phyloP scores from a whole-genome alignment of 2,113 vertebrate genomes.

The Phylloscopus trochilus region DNA sequence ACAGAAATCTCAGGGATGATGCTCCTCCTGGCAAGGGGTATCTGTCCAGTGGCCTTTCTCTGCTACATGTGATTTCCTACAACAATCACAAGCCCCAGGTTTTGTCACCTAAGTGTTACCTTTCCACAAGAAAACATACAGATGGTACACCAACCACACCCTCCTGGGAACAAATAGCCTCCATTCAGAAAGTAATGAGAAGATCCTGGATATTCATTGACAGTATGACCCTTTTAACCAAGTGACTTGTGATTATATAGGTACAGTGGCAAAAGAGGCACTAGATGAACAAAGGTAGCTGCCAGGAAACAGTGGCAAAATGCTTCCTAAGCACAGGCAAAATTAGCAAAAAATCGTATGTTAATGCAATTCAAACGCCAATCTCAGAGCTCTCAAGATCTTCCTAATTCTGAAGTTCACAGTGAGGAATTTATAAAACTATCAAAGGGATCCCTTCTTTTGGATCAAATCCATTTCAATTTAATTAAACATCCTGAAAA shows the following conservation, averaged over 20 bases:
- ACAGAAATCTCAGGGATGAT: background rate
- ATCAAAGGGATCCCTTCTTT: conserved; percentile 28
- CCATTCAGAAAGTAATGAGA: background rate
- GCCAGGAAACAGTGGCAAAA: background rate
- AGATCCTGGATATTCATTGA: background rate
- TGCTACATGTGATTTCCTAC: background rate
- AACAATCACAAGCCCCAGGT: background rate
- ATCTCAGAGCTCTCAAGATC: background rate
- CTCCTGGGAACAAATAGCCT: background rate
- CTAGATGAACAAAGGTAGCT: background rate
- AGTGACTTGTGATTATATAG: background rate
- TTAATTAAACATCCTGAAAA: conserved; percentile 56
- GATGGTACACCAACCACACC: background rate
- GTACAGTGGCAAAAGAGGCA: background rate
- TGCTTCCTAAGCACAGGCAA: background rate
- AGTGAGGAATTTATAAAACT: conserved; percentile 36
- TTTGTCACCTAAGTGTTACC: background rate
- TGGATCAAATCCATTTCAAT: conserved; percentile 13
- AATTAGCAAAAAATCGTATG: background rate
- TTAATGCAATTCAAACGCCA: conserved; percentile 1
- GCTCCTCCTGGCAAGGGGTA: background rate
- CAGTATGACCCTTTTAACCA: background rate
- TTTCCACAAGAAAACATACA: background rate
- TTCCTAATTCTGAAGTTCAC: background rate
- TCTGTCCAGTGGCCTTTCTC: background rate